Evolutionary conservation across 2,797 vertebrate species (phyloP), one percentile per base, ranked within the genome.

Genomic region (Cynodonichthys magdalenae): DNA sequence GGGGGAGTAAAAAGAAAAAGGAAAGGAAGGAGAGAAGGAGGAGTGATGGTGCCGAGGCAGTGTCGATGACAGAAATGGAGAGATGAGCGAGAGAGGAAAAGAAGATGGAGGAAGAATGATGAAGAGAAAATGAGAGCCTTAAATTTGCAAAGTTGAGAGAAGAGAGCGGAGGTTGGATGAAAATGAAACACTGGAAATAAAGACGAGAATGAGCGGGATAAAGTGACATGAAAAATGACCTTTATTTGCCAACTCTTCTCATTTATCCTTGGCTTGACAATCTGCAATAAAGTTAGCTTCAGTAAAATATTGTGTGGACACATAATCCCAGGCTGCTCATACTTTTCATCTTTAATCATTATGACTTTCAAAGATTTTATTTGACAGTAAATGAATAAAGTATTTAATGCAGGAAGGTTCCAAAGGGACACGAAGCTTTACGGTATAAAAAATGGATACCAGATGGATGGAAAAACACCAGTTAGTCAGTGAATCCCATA

Each of bases 181-280:
- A 39, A 20, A 53, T 56, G 53, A 59, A 20, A 67, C 57, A 61
- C 15, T 31, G 59, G 20, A 19, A 49, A 60, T 47, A 48, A 66
- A 46, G 47, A 57, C 47, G 39, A 63, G 51, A 59, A 45, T 44
- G 54, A 24, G 48, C 9, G 57, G 63, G 48, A 71, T 54, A 59
- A 71, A 76, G 53, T 71, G 73, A 79, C 78, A 78, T 83, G 77
- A 89, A 79, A 83, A 79, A 85, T 71, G 69, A 83, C 70, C 83
- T 84, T 74, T 85, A 62, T 53, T 56, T 66, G 61, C 47, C 18
- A 45, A 51, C 47, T 71, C 73, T 41, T 69, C 76, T 78, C 71
- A 79, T 85, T 75, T 64, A 69, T 84, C 48, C 69, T 76, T 41
- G 67, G 59, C 47, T 64, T 66, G 63, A 75, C 76, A 68, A 74